Base-by-base conservation (phyloP, 1,140 invertebrate species). In the Dreissena rostriformis region DNA sequence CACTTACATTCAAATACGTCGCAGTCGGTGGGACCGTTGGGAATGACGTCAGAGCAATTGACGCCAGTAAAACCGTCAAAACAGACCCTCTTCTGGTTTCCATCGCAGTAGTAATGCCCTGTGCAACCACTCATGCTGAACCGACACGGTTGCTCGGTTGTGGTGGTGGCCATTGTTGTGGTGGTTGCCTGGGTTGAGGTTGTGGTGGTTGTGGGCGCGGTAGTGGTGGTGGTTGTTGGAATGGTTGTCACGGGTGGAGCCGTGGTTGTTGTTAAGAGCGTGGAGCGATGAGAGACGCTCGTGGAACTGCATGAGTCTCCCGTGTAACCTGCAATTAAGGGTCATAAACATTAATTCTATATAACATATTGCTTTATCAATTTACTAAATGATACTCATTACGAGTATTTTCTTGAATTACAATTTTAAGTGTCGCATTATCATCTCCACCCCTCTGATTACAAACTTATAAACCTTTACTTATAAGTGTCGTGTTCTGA, bases 1-100 rank as follows among this genome's bases (percentile, higher is more conserved):
- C 39, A 73, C 68, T 55, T 65, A 81, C 79, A 72, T 22, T 81
- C 79, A 81, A 73, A 81, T 19, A 55, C 79, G 65, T 73, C 49
- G 29, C 79, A 81, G 29, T 81, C 79, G 0, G 55, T 57, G 15
- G 22, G 0, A 6, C 79, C 79, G 28, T 24, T 24, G 0, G 79
- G 79, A 63, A 81, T 73, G 14, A 81, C 39, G 7, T 12, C 24
- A 49, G 57, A 28, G 51, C 79, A 81, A 49, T 81, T 11, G 1
- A 1, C 8, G 14, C 79, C 79, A 14, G 79, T 81, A 51, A 63
- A 81, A 26, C 79, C 79, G 39, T 81, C 79, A 24, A 63, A 19
- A 73, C 79, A 81, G 52, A 73, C 19, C 24, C 67, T 53, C 19
- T 39, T 6, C 15, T 68, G 22, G 10, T 17, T 0, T n/a, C 14